Conservation (phyloP, 2,888 invertebrate species). For the Lypha dubia region DNA sequence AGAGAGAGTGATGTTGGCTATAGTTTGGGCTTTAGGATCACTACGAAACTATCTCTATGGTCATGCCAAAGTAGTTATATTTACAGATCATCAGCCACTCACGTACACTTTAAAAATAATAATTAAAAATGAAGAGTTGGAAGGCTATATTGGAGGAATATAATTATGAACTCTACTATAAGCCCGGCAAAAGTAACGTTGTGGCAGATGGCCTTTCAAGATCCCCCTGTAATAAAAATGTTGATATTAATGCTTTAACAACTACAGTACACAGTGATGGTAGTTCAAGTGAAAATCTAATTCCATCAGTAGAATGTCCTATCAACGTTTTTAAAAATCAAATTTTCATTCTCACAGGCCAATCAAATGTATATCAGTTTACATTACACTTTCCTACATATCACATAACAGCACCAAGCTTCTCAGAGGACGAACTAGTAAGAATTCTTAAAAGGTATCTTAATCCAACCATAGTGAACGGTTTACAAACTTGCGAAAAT, state of each 20-base stretch:
- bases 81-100: neutral
- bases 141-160: constrained; percentile 35
- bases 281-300: no score
- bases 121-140: neutral
- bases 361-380: no score
- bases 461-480: neutral
- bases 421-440: no score
- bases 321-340: no score
- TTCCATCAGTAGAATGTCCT: no score
- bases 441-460: neutral
- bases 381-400: no score
- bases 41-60: neutral
- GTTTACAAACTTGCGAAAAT: neutral
- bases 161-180: constrained; percentile 77
- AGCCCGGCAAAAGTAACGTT: constrained; percentile 79
- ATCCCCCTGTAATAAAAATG: neutral
- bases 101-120: neutral
- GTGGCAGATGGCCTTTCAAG: constrained; percentile 61
- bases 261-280: no score
- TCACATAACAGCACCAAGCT: no score
- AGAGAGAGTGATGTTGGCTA: neutral
- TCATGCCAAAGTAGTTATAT: neutral
- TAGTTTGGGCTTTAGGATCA: neutral
- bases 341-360: no score
- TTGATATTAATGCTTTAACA: no score